Conservation (phyloP, 2,888 invertebrate genomes). For the Anarsia innoxiella region DNA sequence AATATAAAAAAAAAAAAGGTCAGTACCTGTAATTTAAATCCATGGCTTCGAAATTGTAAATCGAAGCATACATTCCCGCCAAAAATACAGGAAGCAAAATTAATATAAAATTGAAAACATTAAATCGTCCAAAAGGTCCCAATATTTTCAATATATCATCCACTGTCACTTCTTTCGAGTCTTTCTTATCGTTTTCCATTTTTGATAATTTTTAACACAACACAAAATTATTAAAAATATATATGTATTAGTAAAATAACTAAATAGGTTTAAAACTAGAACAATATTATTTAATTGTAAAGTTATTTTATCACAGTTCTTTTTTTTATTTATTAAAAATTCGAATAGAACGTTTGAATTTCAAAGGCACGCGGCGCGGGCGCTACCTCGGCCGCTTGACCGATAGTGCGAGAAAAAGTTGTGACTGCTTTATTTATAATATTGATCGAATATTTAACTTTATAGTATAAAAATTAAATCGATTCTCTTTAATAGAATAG, state of each 20-base stretch:
- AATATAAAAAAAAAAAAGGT: not conserved
- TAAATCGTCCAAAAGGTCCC: slow-evolving; percentile 60
- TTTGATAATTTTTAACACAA: slow-evolving; percentile 18
- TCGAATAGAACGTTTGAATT: slow-evolving; percentile 21
- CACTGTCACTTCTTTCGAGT: slow-evolving; percentile 49
- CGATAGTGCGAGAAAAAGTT: slow-evolving; percentile 57
- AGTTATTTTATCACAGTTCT: slow-evolving; percentile 6
- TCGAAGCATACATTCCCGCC: slow-evolving; percentile 63
- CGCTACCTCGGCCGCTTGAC: slow-evolving; percentile 32
- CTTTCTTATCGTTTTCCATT: slow-evolving; percentile 62
- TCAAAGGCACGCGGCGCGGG: slow-evolving; percentile 30
- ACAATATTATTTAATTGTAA: slow-evolving; percentile 10
- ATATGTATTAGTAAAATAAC: not conserved
- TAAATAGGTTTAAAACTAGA: slow-evolving; percentile 7
- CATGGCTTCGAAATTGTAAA: slow-evolving; percentile 66
- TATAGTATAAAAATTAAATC: too few relatives aligned
- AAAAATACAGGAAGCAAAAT: slow-evolving; percentile 60
- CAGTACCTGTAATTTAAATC: slow-evolving; percentile 64
- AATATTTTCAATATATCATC: slow-evolving; percentile 58
- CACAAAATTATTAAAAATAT: slow-evolving; percentile 13
- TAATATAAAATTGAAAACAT: slow-evolving; percentile 49
- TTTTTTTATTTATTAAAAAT: slow-evolving; percentile 11
- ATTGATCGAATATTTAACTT: too few relatives aligned
- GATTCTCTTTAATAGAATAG: too few relatives aligned
- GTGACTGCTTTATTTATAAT: too few relatives aligned